Evolutionary conservation across 2,888 invertebrate genomes (phyloP).

Genomic region (Andrena marginata): DNA sequence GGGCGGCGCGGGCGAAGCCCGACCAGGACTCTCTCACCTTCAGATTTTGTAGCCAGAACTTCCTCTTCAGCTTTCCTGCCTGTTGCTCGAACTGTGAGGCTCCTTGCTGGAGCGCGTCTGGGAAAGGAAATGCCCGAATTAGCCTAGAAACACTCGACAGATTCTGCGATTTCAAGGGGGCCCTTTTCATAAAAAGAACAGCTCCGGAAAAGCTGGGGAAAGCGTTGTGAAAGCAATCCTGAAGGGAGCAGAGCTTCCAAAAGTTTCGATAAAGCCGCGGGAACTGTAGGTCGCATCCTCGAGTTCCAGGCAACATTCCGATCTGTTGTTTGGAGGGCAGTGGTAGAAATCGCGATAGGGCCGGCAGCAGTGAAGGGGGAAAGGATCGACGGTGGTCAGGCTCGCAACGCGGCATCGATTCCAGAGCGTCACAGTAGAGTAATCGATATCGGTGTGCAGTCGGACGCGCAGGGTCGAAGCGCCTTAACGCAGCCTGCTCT

Average conservation of each 20-base stretch:
- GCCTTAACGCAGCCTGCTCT: conserved; percentile 41
- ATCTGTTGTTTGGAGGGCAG: not conserved
- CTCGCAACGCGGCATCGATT: conserved; percentile 69
- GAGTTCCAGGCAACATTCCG: not conserved
- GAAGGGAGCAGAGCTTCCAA: not conserved
- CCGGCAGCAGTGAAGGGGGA: conserved; percentile 35
- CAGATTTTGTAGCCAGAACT: conserved; percentile 99
- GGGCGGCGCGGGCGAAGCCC: not conserved
- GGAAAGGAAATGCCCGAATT: conserved; percentile 31
- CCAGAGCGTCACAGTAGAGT: conserved; percentile 60
- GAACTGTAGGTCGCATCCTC: not conserved
- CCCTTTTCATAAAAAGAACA: too few relatives aligned
- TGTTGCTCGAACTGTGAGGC: conserved; percentile 99
- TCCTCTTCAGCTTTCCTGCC: conserved; percentile 97
- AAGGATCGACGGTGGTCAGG: conserved; percentile 61
- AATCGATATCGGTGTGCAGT: conserved; percentile 73
- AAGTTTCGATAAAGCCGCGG: not conserved
- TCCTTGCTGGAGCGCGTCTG: conserved; percentile 96
- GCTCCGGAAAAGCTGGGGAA: too few relatives aligned
- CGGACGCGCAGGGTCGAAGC: conserved; percentile 74
- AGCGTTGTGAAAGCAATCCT: not conserved
- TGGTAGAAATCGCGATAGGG: not conserved
- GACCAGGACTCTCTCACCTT: conserved; percentile 86
- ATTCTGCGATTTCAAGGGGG: too few relatives aligned
- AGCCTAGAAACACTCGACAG: not conserved